Evolutionary conservation across 1,140 invertebrate species (phyloP).

Genomic region (Cheumatopsyche charites): DNA sequence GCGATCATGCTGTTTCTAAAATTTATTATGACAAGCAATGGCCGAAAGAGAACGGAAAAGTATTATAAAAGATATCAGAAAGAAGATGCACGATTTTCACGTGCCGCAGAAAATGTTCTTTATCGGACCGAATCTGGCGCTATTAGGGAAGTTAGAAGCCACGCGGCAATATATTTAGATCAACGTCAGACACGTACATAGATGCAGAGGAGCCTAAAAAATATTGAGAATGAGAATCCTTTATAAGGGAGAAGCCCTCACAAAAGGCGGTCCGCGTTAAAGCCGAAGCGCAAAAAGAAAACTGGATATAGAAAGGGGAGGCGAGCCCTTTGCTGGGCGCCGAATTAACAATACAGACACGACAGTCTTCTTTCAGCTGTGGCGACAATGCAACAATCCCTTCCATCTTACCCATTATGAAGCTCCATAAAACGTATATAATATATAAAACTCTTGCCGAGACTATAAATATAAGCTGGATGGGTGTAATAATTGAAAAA

Average conservation of each 20-base stretch:
- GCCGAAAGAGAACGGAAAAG: no score
- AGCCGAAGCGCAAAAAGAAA: background rate
- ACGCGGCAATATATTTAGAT: slow-evolving; percentile 19
- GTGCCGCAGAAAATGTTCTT: no score
- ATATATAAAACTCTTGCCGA: no score
- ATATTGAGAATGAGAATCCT: slow-evolving; percentile 20
- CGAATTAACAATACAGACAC: slow-evolving; percentile 11
- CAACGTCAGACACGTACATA: slow-evolving; percentile 10
- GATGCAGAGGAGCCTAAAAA: slow-evolving; percentile 22
- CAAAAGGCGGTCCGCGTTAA: background rate
- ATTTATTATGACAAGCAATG: no score
- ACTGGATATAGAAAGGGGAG: background rate
- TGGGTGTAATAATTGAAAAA: no score
- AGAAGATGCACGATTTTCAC: no score
- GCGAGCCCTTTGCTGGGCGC: background rate
- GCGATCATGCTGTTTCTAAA: no score
- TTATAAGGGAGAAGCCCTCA: background rate
- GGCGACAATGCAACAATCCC: slow-evolving; percentile 2
- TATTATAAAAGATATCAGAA: no score
- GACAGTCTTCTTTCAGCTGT: background rate
- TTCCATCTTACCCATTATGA: background rate
- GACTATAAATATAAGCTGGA: no score
- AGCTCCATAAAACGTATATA: no score
- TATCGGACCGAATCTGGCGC: background rate
- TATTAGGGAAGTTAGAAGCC: slow-evolving; percentile 13